Base-by-base conservation (phyloP, 1,140 invertebrate genomes). In the Drosophila subpulchrella region DNA sequence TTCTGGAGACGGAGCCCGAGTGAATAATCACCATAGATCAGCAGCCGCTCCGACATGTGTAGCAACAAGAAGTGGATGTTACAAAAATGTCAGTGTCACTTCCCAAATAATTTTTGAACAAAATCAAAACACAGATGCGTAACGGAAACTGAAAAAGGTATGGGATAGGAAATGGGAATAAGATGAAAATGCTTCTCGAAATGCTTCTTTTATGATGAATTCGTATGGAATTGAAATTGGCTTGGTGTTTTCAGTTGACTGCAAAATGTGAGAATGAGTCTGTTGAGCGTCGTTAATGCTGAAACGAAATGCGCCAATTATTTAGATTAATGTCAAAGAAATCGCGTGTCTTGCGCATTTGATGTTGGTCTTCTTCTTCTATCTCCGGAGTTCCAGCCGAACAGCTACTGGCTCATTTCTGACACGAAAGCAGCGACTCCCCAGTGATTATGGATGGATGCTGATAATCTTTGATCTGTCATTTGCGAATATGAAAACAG, bases 261-360 rank as follows among this genome's bases (percentile, higher is more conserved):
- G 59, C 59, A n/a, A 32, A 76, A 80, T 88, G 84, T 89, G 80
- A 77, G 80, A 88, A 88, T 89, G 84, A 76, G 75, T 73, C 75
- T 88, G 83, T 73, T 88, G 83, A 88, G 83, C 79, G 79, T 79
- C 72, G 75, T 60, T 88, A 75, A 79, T 74, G 58, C 71, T 77
- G 46, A 67, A 88, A 79, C 82, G 78, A 84, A 84, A 88, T 88
- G 83, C 83, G 83, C 83, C 83, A 88, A 88, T 88, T 89, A 89
- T 89, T 89, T 89, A 89, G 84, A 89, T 89, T 89, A 89, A 89
- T 89, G 84, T 89, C 84, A 89, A 89, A 89, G 80, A 90, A 89
- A 89, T 89, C 77, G 85, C 84, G 77, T 89, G 85, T 89, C 77
- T 80, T 56, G 84, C 47, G 77, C 60, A 89, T 89, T 89, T 89